Evolutionary conservation across 2,113 vertebrate genomes (phyloP).

Genomic region (Cyanocitta stelleri): DNA sequence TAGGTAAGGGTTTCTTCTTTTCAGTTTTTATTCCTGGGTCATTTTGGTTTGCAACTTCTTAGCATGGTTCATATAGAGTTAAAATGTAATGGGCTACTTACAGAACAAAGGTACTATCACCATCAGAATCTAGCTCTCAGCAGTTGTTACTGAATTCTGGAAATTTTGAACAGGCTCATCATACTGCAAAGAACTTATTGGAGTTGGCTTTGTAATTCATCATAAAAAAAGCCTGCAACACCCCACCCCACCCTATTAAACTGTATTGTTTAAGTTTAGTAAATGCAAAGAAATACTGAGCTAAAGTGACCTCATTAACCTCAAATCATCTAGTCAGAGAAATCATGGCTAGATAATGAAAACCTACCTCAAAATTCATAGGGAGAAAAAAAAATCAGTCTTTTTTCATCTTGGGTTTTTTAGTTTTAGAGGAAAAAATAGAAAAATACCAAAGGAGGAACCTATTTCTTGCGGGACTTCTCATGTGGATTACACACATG

Average conservation of each 20-base stretch:
- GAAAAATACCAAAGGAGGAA: background rate
- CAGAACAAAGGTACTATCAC: background rate
- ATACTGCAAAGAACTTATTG: background rate
- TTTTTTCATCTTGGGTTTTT: background rate
- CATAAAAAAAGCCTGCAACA: background rate
- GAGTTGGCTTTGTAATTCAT: background rate
- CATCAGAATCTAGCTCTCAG: background rate
- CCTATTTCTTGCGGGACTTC: background rate
- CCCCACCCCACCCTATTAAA: rapidly evolving
- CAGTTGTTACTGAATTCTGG: background rate
- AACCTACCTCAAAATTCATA: background rate
- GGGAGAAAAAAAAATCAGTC: background rate
- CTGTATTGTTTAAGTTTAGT: background rate
- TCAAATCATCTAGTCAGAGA: background rate
- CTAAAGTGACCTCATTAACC: background rate
- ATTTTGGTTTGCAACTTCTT: background rate
- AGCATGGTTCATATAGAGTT: background rate
- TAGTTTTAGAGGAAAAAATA: background rate
- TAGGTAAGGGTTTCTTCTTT: background rate
- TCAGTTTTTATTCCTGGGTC: background rate
- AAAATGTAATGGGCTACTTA: background rate
- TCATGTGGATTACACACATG: background rate
- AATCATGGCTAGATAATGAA: background rate
- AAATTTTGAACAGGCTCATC: background rate
- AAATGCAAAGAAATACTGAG: background rate